Evolutionary conservation across 2,797 vertebrate species (phyloP).

Genomic region (Macropus fuliginosus): DNA sequence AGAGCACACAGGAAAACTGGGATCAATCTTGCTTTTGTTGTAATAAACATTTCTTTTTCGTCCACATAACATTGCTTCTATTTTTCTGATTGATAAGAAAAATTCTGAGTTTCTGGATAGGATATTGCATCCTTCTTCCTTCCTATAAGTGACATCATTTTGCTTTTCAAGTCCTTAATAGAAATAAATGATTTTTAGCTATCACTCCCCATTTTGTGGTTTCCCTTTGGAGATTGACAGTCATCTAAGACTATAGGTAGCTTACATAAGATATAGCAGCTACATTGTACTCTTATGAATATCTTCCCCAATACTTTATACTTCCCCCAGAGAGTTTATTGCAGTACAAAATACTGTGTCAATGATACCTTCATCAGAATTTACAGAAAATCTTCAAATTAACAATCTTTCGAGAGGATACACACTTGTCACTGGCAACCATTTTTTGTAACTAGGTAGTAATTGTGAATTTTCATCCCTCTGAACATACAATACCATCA

Average conservation of each 20-base stretch:
- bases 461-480: background rate
- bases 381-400: background rate
- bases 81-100: background rate
- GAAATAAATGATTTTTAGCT: background rate
- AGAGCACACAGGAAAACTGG: background rate
- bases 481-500: background rate
- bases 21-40: background rate
- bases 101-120: background rate
- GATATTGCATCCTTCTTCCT: background rate
- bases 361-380: background rate
- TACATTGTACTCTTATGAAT: background rate
- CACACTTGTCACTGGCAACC: background rate
- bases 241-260: background rate
- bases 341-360: background rate
- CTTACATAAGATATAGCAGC: background rate
- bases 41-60: background rate
- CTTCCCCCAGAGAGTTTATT: background rate
- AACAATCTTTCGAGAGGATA: background rate
- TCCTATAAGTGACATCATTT: background rate
- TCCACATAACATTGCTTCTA: background rate
- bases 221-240: background rate
- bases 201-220: background rate
- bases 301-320: background rate
- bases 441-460: background rate
- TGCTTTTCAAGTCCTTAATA: background rate